Evolutionary conservation across 2,797 vertebrate species (phyloP).

Genomic region (Thalassophryne amazonica): DNA sequence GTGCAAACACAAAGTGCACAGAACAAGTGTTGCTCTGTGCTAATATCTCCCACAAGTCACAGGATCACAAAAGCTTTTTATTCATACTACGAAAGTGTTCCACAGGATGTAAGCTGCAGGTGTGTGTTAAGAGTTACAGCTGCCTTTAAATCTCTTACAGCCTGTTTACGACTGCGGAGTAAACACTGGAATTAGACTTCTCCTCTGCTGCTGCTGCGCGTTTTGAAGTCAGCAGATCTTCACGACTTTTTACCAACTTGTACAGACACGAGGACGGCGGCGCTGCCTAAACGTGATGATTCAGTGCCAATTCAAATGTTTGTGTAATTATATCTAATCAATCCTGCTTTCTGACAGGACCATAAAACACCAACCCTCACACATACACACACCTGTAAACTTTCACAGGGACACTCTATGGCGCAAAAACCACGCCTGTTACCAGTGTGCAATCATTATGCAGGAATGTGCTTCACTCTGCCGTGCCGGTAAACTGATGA

Average conservation of each 20-base stretch:
- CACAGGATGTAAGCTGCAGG: background rate
- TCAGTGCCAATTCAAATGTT: background rate
- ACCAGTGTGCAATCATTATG: background rate
- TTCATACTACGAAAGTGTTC: background rate
- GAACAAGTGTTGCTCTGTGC: background rate
- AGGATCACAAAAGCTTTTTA: background rate
- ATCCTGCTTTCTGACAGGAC: background rate
- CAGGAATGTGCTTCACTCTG: conserved; percentile 17
- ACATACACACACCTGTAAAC: conserved; percentile 41
- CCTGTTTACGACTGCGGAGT: no score
- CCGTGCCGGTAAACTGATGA: no score
- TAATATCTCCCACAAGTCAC: background rate
- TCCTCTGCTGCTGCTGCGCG: no score
- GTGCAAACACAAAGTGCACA: background rate
- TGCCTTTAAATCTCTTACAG: background rate
- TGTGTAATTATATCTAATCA: background rate
- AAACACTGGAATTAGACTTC: no score
- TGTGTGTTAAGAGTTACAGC: background rate
- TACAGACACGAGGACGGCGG: background rate
- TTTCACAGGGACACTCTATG: conserved; percentile 36
- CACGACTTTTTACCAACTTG: background rate
- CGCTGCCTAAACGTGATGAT: background rate
- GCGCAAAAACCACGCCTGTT: conserved; percentile 38
- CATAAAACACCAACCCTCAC: conserved; percentile 2
- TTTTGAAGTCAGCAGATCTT: no score